Percentiles rank a stretch among this genome's conserved stretches.
These are phyloP conservation scores for Tetragonisca angustula DNA, from an alignment of 2,888 invertebrate genomes.

Conservation along the genomic window DNA sequence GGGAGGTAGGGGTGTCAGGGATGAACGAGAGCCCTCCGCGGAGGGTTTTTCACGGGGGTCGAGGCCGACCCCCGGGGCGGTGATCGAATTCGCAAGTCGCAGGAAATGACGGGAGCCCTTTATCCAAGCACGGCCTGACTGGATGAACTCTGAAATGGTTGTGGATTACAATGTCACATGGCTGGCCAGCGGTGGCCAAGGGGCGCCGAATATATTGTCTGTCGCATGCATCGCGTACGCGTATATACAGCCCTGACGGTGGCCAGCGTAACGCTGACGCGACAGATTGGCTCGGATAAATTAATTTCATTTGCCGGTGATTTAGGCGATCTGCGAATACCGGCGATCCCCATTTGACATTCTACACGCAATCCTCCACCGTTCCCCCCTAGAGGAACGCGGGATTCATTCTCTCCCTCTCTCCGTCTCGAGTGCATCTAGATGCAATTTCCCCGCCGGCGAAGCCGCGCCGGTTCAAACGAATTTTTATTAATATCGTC, in stretches of 20 bases:
- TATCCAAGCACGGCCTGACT: constrained; percentile 61
- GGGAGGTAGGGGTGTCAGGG: background rate
- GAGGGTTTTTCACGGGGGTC: constrained; percentile 59
- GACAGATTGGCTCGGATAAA: constrained; percentile 77
- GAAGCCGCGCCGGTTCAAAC: background rate
- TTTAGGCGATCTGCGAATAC: constrained; percentile 73
- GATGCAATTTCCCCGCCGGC: background rate
- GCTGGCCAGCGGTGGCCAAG: constrained; percentile 50
- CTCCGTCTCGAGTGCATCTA: background rate
- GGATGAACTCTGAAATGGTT: constrained; percentile 70
- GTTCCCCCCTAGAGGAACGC: constrained; percentile 2
- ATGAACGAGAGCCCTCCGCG: constrained; percentile 15
- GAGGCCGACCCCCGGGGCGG: constrained; percentile 31
- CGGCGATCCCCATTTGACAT: constrained; percentile 67
- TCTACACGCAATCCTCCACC: constrained; percentile 60
- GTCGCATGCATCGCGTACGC: constrained; percentile 75
- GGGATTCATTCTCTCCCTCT: background rate
- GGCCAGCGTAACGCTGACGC: constrained; percentile 72
- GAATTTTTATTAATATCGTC: background rate
- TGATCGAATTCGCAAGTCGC: constrained; percentile 69
- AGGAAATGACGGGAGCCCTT: constrained; percentile 68
- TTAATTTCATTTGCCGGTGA: constrained; percentile 77
- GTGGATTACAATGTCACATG: constrained; percentile 70
- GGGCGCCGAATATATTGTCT: constrained; percentile 74
- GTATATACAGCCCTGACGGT: constrained; percentile 63